Evolutionary conservation across 2,113 vertebrate species (phyloP).

Genomic region (Gymnogyps californianus): DNA sequence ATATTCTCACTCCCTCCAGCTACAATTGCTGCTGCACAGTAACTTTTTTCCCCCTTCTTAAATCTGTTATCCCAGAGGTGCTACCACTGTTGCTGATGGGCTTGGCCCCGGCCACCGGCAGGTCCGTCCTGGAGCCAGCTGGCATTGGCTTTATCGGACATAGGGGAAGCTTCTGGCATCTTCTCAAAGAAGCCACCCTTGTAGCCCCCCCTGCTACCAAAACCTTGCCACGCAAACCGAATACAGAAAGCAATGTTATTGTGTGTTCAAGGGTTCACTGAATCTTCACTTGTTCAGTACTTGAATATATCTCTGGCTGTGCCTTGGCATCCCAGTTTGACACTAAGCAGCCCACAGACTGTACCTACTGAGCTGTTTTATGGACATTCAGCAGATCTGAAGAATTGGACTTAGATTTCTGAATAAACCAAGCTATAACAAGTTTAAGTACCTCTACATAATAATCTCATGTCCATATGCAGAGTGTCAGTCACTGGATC

Average conservation of each 20-base stretch:
- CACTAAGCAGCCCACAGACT: not conserved
- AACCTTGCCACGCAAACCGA: no score
- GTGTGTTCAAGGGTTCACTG: not conserved
- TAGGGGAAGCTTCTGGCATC: no score
- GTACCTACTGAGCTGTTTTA: not conserved
- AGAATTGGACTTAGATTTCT: not conserved
- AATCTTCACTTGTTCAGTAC: not conserved
- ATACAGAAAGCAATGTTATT: not conserved
- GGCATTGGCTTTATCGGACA: no score
- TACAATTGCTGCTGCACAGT: no score
- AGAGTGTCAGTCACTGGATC: not conserved
- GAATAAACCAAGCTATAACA: not conserved
- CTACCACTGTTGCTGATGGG: no score
- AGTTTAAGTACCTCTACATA: not conserved
- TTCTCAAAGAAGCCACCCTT: no score
- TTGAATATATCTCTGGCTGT: not conserved
- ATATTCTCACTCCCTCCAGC: no score
- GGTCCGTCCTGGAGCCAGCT: no score
- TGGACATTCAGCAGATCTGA: not conserved
- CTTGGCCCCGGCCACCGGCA: no score
- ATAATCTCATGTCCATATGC: not conserved
- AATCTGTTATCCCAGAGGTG: no score
- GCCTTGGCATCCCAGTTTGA: not conserved
- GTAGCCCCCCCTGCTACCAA: no score
- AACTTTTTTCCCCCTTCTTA: no score